Conservation (phyloP, 2,888 invertebrate genomes). For the Cephus pygmeus region DNA sequence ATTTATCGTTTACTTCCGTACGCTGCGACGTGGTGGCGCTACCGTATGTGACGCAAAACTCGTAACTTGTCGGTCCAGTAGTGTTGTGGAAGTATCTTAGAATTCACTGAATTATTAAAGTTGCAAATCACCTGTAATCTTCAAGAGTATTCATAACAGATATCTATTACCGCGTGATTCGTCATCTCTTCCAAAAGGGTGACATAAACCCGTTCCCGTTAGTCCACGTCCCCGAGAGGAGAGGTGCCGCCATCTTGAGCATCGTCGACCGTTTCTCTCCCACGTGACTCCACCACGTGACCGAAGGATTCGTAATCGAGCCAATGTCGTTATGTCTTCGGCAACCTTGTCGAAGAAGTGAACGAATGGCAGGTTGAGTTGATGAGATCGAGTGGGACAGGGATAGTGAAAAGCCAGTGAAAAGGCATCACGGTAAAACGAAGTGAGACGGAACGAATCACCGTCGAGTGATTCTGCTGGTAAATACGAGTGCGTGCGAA, state of each 20-base stretch:
- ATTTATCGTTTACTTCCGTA: not conserved
- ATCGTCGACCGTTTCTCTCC: slow-evolving; percentile 15
- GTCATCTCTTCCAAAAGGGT: not conserved
- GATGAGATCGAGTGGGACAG: not conserved
- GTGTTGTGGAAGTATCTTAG: not conserved
- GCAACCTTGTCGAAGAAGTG: not conserved
- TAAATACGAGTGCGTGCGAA: slow-evolving; percentile 25
- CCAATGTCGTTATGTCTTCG: slow-evolving; percentile 15
- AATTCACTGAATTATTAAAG: not conserved
- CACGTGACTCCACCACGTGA: slow-evolving; percentile 22
- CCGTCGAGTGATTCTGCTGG: slow-evolving; percentile 15
- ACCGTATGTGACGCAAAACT: not conserved
- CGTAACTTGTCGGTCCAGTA: not conserved
- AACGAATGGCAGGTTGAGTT: not conserved
- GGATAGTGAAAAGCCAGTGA: not conserved
- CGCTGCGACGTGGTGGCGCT: not conserved
- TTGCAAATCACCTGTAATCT: not conserved
- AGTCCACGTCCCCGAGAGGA: slow-evolving; percentile 16
- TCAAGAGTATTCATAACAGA: not conserved
- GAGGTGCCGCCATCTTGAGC: slow-evolving; percentile 15
- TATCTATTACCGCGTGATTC: not conserved
- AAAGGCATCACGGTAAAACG: slow-evolving; percentile 12
- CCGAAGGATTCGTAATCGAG: slow-evolving; percentile 18
- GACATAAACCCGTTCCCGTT: not conserved
- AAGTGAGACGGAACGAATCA: slow-evolving; percentile 8